Base-by-base conservation (phyloP, 1,140 invertebrate genomes). In the Sitodiplosis mosellana region DNA sequence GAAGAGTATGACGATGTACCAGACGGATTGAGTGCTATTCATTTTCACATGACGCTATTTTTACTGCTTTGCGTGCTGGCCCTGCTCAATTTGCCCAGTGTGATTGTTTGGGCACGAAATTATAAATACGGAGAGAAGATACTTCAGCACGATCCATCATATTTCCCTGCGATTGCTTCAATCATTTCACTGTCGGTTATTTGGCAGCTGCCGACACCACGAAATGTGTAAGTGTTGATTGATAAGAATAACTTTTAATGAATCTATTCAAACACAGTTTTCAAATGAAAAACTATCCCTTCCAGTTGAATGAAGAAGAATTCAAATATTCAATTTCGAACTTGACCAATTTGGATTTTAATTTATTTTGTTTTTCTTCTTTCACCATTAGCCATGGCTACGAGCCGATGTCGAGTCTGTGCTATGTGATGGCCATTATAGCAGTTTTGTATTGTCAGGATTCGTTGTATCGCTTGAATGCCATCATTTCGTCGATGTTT, bases 21-120 rank as follows among this genome's bases (percentile, higher is more conserved):
- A 47, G 63, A 64, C 19, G 59, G 60, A 44, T 53, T 67, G 15
- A 68, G 61, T 51, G 63, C 64, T 47, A 64, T 75, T 48, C 69
- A 74, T 50, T 78, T 77, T 53, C 76, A 78, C 54, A 66, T 75
- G 51, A 71, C 69, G 46, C 52, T 78, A 52, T 72, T 78, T 49
- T 65, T 74, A n/a, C 52, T 78, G 55, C 71, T 75, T 58, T 52
- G 68, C 33, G 50, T 67, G 42, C 64, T 74, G 2, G 64, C 74
- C 6, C 48, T 70, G 15, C 57, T 76, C 2, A 76, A 73, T 59
- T 52, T 70, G 6, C 74, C 75, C 2, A 63, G 68, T 18, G 58
- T 71, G 12, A 52, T 78, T 33, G 76, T 74, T 6, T 78, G 76
- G 76, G 70, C 75, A 1, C 69, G 70, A 49, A 75, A 74, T 61